Evolutionary conservation across 2,113 vertebrate genomes (phyloP).

Genomic region (Oenanthe melanoleuca): DNA sequence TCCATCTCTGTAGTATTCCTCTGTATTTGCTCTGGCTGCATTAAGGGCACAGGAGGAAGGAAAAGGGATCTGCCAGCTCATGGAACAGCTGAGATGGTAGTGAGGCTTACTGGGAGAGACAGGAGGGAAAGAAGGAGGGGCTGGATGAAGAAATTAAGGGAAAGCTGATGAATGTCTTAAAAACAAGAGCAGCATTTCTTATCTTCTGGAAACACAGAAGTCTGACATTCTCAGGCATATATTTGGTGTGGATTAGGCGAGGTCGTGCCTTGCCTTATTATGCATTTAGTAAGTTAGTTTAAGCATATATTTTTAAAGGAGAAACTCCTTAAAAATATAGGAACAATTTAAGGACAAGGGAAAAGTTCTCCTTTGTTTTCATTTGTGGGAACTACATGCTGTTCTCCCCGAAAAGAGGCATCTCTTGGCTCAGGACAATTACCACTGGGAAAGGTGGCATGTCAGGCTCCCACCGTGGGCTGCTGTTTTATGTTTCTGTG

Average conservation of each 20-base stretch:
- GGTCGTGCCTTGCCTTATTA: background rate
- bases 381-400: background rate
- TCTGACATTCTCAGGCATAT: accelerated
- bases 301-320: background rate
- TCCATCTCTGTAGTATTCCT: accelerated
- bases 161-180: background rate
- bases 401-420: background rate
- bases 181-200: background rate
- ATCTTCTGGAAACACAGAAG: background rate
- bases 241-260: background rate
- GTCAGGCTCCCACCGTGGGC: accelerated
- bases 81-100: background rate
- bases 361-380: background rate
- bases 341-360: background rate
- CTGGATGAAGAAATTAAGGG: background rate
- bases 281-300: background rate
- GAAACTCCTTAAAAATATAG: background rate
- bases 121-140: background rate
- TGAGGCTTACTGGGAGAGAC: background rate
- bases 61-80: background rate
- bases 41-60: background rate
- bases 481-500: accelerated
- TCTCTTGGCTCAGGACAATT: background rate
- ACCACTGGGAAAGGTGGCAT: background rate
- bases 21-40: background rate